A percentile compares a stretch with the other conserved stretches of the same genome.
Evolutionary conservation across 2,888 invertebrate species (phyloP).

Genomic region (Exephanes ischioxanthus): DNA sequence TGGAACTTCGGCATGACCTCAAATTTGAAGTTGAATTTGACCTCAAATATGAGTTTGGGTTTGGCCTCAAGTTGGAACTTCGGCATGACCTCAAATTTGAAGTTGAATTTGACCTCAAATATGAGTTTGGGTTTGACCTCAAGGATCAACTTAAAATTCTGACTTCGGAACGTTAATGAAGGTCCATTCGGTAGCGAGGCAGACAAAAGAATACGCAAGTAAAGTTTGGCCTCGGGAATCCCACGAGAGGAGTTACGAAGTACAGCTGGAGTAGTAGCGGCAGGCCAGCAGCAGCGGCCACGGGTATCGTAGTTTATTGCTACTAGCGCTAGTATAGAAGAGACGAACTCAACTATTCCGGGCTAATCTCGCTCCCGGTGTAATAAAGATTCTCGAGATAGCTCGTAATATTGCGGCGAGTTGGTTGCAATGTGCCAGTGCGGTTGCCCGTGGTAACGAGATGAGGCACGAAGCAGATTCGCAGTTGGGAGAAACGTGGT

Average conservation of each 20-base stretch:
- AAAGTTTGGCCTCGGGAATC: conserved; percentile 25
- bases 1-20: no score
- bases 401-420: conserved; percentile 39
- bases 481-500: conserved; percentile 55
- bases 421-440: conserved; percentile 30
- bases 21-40: no score
- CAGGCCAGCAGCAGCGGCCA: conserved; percentile 1
- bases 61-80: background rate
- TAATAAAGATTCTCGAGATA: conserved; percentile 65
- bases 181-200: background rate
- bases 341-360: conserved; percentile 57
- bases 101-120: background rate
- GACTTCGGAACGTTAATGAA: background rate
- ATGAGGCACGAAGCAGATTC: conserved; percentile 49
- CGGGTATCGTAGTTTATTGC: conserved; percentile 7
- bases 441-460: conserved; percentile 59
- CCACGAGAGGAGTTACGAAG: conserved; percentile 22
- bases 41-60: no score
- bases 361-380: conserved; percentile 57
- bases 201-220: background rate
- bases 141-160: background rate
- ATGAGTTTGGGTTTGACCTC: background rate
- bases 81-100: background rate
- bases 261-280: background rate
- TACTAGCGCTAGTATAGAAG: conserved; percentile 14